Evolutionary conservation across 35 echinoderm and acorn worm genomes (phyloP).

Genomic region (Heliocidaris erythrogramma): DNA sequence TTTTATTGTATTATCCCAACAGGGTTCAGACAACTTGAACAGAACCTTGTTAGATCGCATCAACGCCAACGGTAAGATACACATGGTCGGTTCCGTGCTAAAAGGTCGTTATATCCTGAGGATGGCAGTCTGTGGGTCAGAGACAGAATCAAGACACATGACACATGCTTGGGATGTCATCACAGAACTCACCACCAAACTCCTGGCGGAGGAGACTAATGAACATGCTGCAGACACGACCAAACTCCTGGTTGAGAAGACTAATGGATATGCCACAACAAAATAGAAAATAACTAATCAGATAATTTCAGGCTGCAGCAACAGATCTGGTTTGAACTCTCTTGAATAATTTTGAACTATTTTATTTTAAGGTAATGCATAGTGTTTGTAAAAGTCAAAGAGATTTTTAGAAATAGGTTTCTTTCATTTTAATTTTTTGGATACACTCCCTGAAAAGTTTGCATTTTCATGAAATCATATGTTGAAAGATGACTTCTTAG

Average conservation of each 20-base stretch:
- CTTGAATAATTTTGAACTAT: no score
- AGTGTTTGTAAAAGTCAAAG: no score
- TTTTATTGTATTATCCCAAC: no score
- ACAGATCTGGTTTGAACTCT: no score
- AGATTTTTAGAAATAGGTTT: no score
- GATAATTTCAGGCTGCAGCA: neutral
- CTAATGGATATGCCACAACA: neutral
- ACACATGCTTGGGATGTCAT: slow-evolving; percentile 84
- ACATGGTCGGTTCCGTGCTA: slow-evolving; percentile 76
- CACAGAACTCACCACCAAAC: slow-evolving; percentile 32
- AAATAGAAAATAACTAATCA: neutral
- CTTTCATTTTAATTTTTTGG: no score
- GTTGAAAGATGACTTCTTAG: no score
- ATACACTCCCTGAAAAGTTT: no score
- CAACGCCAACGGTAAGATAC: slow-evolving; percentile 80
- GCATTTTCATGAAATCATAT: no score
- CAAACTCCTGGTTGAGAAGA: neutral
- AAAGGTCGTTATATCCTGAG: slow-evolving; percentile 73
- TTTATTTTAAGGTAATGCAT: no score
- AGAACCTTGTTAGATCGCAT: slow-evolving; percentile 66
- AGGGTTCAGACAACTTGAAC: slow-evolving; percentile 79
- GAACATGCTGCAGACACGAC: neutral
- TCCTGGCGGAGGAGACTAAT: slow-evolving; percentile 18
- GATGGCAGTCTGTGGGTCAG: slow-evolving; percentile 72
- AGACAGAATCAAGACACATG: slow-evolving; percentile 73